Conservation (phyloP, 1,140 invertebrate genomes). For the Tetramorium alpestre region DNA sequence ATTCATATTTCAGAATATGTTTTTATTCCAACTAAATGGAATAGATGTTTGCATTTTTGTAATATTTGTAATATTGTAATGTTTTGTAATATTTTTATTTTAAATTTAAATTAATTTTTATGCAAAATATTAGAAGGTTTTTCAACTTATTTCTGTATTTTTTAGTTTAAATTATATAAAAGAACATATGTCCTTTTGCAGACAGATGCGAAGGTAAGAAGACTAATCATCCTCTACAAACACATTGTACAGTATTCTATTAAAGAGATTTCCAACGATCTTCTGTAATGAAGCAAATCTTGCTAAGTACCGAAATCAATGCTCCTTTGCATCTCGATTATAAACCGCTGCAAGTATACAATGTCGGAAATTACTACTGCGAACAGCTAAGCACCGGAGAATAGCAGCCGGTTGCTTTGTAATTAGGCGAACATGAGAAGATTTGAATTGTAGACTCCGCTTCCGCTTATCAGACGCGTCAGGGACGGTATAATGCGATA, state of each 20-base stretch:
- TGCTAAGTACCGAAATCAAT: constrained; percentile 43
- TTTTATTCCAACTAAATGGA: neutral
- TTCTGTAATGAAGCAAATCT: constrained; percentile 27
- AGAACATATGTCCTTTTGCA: neutral
- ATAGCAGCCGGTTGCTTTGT: constrained; percentile 51
- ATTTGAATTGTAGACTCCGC: constrained; percentile 53
- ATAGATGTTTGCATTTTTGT: neutral
- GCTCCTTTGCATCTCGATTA: constrained; percentile 51
- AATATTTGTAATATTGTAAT: neutral
- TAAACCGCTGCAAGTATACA: constrained; percentile 50
- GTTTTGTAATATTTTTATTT: neutral
- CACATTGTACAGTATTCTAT: neutral
- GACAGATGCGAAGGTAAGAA: no score
- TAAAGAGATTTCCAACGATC: neutral
- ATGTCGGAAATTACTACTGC: constrained; percentile 56
- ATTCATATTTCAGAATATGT: neutral
- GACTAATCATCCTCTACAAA: neutral
- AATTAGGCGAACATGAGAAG: constrained; percentile 59
- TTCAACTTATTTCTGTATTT: neutral
- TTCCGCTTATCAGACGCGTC: constrained; percentile 36
- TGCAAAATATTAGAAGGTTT: neutral
- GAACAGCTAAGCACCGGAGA: constrained; percentile 53
- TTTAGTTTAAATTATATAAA: neutral
- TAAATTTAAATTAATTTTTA: neutral
- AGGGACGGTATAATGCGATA: constrained; percentile 17